Conservation (phyloP, 1,140 invertebrate genomes). For the Drosophila varians region DNA sequence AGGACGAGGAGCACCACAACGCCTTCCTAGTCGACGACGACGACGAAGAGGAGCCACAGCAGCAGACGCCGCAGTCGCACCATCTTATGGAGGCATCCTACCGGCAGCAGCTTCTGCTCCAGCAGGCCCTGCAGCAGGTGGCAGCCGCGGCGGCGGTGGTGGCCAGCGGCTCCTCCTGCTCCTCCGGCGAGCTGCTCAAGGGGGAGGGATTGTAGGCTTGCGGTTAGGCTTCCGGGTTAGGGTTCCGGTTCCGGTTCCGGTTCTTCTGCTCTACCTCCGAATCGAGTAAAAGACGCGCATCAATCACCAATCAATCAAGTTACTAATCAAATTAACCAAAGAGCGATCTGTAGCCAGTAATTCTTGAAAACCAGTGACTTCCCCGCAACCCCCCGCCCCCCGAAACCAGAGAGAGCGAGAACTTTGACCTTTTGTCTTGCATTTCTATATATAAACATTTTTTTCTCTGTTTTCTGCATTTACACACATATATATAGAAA, state of each 20-base stretch:
- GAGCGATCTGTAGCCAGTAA: conserved; percentile 27
- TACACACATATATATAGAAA: too few relatives aligned
- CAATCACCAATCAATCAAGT: not conserved
- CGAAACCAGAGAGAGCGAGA: not conserved
- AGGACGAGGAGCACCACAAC: conserved; percentile 23
- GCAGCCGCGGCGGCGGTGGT: conserved; percentile 58
- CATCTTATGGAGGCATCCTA: conserved; percentile 46
- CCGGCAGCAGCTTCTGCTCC: conserved; percentile 69
- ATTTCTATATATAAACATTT: conserved; percentile 6
- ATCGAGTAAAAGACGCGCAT: conserved; percentile 37
- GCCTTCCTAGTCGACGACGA: conserved; percentile 64
- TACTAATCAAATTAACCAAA: conserved; percentile 78
- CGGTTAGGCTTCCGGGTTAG: too few relatives aligned
- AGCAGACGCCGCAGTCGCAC: conserved; percentile 1
- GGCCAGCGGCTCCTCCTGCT: conserved; percentile 33
- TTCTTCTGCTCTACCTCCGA: conserved; percentile 17
- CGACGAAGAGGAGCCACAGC: conserved; percentile 46
- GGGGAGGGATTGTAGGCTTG: conserved; percentile 26
- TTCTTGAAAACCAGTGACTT: too few relatives aligned
- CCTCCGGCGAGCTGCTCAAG: conserved; percentile 17
- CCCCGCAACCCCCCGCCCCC: too few relatives aligned
- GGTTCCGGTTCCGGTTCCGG: not conserved
- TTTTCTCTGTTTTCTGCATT: conserved; percentile 50
- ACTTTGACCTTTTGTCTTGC: conserved; percentile 31
- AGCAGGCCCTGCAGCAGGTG: conserved; percentile 66